Conservation (phyloP, 2,797 vertebrate genomes). For the Urocyon cinereoargenteus region DNA sequence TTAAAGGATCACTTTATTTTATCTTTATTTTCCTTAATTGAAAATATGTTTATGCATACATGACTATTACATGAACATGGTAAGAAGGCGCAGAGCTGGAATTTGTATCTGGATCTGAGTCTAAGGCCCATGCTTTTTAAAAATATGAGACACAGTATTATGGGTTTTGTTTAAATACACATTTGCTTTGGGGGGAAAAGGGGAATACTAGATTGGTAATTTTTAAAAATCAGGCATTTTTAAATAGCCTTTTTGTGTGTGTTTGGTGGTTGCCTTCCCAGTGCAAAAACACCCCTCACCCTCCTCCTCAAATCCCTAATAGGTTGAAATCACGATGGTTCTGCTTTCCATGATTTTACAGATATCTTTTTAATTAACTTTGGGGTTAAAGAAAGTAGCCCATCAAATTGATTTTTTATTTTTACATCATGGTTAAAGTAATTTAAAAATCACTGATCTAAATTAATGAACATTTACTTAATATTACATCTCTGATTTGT, state of each 20-base stretch:
- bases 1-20: conserved; percentile 30
- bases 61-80: conserved; percentile 13
- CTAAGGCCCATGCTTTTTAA: conserved; percentile 24
- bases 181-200: neutral
- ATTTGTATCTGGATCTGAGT: conserved; percentile 46
- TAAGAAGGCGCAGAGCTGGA: neutral
- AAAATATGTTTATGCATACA: conserved; percentile 9
- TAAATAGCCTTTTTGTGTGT: neutral
- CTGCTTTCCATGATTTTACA: conserved; percentile 63
- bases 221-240: neutral
- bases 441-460: conserved; percentile 12
- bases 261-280: neutral
- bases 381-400: conserved; percentile 45
- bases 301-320: conserved; percentile 43
- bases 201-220: neutral
- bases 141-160: conserved; percentile 7
- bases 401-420: conserved; percentile 64
- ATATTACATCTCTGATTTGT: conserved; percentile 45
- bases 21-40: conserved; percentile 58
- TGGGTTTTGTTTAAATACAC: conserved; percentile 50
- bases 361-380: conserved; percentile 73
- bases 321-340: conserved; percentile 46
- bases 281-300: neutral
- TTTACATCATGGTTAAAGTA: conserved; percentile 44
- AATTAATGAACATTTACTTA: conserved; percentile 65